phyloP scores from a whole-genome alignment of 2,797 vertebrate species.

The Siniperca undulata region DNA sequence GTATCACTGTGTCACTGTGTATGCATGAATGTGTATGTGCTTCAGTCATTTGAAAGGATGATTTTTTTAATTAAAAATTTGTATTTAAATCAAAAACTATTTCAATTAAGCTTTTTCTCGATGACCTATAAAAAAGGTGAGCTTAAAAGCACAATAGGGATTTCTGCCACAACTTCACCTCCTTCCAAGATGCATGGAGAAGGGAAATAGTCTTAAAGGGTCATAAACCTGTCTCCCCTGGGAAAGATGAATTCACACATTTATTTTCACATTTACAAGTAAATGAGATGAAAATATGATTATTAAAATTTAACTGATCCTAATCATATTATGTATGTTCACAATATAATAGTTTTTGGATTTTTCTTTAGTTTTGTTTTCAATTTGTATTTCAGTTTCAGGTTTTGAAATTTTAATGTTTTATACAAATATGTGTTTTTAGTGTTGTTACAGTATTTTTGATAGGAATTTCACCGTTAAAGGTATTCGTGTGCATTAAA shows the following conservation, averaged over 20 bases:
- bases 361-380: too few species aligned
- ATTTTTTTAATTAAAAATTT: not conserved
- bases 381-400: too few species aligned
- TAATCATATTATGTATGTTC: too few species aligned
- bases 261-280: too few species aligned
- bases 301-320: too few species aligned
- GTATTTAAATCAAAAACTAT: not conserved
- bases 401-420: too few species aligned
- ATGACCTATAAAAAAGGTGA: not conserved
- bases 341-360: too few species aligned
- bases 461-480: not conserved
- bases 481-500: not conserved
- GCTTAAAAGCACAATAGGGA: too few species aligned
- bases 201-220: not conserved
- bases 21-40: not conserved
- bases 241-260: too few species aligned
- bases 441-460: not conserved
- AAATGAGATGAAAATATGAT: too few species aligned
- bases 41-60: not conserved
- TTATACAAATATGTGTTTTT: too few species aligned
- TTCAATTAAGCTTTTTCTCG: not conserved
- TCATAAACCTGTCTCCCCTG: too few species aligned
- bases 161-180: not conserved
- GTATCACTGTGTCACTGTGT: slow-evolving; percentile 73
- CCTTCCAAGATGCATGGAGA: not conserved